These are phyloP conservation scores for Cavia aperea DNA, from an alignment of 2,113 vertebrate species.

Conservation along the genomic window DNA sequence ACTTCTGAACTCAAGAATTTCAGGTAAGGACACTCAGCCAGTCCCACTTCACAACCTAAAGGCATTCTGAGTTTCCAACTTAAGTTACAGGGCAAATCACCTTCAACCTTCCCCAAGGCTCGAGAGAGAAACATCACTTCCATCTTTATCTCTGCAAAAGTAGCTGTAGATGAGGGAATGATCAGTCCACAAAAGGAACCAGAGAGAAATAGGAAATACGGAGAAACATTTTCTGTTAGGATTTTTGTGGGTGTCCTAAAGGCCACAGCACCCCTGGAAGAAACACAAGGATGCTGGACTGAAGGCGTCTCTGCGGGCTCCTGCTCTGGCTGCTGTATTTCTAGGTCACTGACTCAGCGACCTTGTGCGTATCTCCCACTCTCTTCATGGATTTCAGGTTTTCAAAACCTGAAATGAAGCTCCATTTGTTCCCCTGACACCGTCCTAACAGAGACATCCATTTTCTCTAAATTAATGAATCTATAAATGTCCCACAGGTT, in stretches of 20 bases:
- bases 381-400: neutral
- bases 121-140: neutral
- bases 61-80: neutral
- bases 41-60: neutral
- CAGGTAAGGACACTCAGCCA: neutral
- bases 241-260: neutral
- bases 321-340: neutral
- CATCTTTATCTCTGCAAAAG: neutral
- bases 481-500: neutral
- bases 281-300: neutral
- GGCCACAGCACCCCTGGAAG: accelerated
- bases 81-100: neutral
- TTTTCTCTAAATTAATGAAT: neutral
- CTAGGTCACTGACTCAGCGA: neutral
- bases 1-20: neutral
- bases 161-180: neutral
- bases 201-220: neutral
- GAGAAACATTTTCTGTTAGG: neutral
- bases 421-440: neutral
- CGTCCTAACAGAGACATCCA: neutral
- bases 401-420: neutral
- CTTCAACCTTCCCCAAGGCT: neutral
- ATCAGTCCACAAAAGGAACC: neutral
- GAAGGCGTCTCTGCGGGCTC: neutral
- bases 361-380: neutral